Evolutionary conservation across 2,797 vertebrate genomes (phyloP), one percentile per base, ranked within the genome.

Genomic region (Rhabdomys pumilio): DNA sequence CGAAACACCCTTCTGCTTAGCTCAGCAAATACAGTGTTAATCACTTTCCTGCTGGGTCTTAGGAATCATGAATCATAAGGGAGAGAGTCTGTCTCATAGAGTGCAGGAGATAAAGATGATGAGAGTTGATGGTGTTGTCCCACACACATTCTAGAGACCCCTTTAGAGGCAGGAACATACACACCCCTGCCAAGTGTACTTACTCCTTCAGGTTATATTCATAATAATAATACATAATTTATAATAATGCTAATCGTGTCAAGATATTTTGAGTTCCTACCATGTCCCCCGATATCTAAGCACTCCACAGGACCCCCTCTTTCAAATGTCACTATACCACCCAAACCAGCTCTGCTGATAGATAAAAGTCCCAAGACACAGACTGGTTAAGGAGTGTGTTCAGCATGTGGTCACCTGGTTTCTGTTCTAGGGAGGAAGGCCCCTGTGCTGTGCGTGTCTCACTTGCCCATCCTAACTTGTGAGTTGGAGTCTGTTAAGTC

Each of bases 321-420:
- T 4, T 53, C 29, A 38, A 77, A 34, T 17, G 0, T 34, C 44
- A 2, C 50, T 11, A 0, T 1, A 79, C 17, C 26, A 61, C 29
- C 73, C 90, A 41, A n/a, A 19, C 1, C 4, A 41, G 3, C 6
- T 38, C 15, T 38, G 22, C 57, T 31, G 31, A 31, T 38, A 8
- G 55, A 3, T 13, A 59, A 61, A 69, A 44, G 26, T 72, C 41
- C 26, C 0, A 12, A 75, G 79, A 29, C 24, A 2, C 84, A 5
- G 47, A 12, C 11, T 6, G 38, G 24, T 6, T 1, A 1, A 19
- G 55, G 55, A 67, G 9, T 10, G 0, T 41, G 38, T 4, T 73
- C 55, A 29, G 1, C 38, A 12, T 20, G 1, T 2, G 6, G 44
- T n/a, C n/a, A 15, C 59, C 1, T 24, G 38, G 0, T 10, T 63